Evolutionary conservation across 2,888 invertebrate genomes (phyloP).

Genomic region (Platycheirus albimanus): DNA sequence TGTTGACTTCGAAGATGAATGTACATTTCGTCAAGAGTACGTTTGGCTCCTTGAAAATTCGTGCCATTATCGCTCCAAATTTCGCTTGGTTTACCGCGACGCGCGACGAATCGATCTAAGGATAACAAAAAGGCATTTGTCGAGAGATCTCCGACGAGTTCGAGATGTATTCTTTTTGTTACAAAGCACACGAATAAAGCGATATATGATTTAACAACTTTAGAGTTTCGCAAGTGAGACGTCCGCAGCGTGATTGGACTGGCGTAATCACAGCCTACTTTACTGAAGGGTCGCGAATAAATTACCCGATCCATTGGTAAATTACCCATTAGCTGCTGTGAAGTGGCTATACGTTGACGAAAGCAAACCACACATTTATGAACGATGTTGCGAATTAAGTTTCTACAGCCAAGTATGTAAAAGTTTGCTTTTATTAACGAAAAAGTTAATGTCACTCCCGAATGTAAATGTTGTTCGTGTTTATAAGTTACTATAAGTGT

Average conservation of each 20-base stretch:
- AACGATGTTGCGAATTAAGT: slow-evolving; percentile 7
- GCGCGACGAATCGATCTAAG: slow-evolving; percentile 18
- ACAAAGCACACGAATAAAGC: not conserved
- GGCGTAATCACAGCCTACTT: slow-evolving; percentile 7
- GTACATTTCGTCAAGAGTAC: slow-evolving; percentile 7
- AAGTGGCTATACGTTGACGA: not conserved
- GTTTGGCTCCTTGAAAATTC: not conserved
- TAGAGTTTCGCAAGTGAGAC: not conserved
- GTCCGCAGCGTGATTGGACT: not conserved
- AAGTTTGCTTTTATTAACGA: slow-evolving; percentile 6
- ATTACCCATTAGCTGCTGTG: slow-evolving; percentile 28
- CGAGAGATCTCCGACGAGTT: not conserved
- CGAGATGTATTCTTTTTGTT: not conserved
- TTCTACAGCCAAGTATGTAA: slow-evolving; percentile 31
- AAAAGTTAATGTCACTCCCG: slow-evolving; percentile 2
- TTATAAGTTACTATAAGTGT: slow-evolving; percentile 4
- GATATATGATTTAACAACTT: not conserved
- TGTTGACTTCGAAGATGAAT: not conserved
- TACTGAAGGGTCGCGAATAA: slow-evolving; percentile 15
- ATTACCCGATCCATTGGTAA: not conserved
- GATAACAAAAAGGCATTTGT: not conserved
- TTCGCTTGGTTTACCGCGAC: slow-evolving; percentile 22
- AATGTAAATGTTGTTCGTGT: slow-evolving; percentile 14
- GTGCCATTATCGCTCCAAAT: slow-evolving; percentile 3
- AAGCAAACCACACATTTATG: slow-evolving; percentile 32